Evolutionary conservation across 2,888 invertebrate species (phyloP).

Genomic region (Corythucha ciliata): DNA sequence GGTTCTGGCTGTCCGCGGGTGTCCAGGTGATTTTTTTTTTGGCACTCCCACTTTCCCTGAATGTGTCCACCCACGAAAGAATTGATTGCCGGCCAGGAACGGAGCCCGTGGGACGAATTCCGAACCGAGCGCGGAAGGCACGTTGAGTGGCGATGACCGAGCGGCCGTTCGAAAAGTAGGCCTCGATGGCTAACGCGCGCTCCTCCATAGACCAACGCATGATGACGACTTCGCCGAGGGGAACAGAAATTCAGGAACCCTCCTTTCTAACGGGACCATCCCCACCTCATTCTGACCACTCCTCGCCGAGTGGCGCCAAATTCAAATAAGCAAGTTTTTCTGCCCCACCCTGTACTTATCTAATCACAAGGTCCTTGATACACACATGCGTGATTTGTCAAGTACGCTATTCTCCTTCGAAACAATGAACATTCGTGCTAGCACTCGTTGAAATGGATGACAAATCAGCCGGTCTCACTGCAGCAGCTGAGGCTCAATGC

Average conservation of each 20-base stretch:
- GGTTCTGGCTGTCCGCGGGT: conserved; percentile 1
- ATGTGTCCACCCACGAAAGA: conserved; percentile 11
- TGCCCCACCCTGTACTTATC: too few species aligned
- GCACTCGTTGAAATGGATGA: too few species aligned
- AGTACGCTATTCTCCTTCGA: too few species aligned
- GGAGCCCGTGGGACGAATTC: conserved; percentile 1
- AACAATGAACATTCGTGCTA: too few species aligned
- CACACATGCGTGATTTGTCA: too few species aligned
- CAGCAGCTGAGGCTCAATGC: too few species aligned
- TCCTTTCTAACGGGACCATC: too few species aligned
- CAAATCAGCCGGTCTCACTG: too few species aligned
- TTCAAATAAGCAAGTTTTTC: too few species aligned
- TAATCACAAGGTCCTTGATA: too few species aligned
- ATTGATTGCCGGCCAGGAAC: conserved; percentile 16
- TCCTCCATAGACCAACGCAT: conserved; percentile 3
- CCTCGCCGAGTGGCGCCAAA: too few species aligned
- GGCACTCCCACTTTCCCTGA: conserved; percentile 12
- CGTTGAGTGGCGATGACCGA: neutral
- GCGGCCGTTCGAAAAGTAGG: neutral
- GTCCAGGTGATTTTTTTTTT: neutral
- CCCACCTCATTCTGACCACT: too few species aligned
- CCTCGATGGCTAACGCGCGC: neutral
- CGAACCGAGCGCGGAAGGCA: conserved; percentile 6
- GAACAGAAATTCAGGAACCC: neutral
- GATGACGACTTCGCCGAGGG: neutral